Evolutionary conservation across 2,888 invertebrate species (phyloP).

Genomic region (Ornithoptera priamus): DNA sequence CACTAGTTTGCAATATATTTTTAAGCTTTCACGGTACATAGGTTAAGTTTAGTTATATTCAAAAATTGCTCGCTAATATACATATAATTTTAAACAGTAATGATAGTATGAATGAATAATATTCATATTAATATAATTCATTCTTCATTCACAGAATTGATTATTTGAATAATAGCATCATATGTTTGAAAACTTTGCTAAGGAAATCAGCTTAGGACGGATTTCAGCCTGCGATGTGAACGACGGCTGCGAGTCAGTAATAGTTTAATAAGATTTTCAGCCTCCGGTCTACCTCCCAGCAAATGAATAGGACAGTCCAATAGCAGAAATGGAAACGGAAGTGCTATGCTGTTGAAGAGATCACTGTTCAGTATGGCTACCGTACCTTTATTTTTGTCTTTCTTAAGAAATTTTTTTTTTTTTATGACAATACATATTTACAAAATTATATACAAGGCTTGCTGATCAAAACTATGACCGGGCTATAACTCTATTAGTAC

Average conservation of each 20-base stretch:
- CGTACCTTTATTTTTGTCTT: too few species aligned
- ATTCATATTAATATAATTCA: background rate
- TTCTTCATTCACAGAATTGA: background rate
- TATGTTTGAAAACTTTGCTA: background rate
- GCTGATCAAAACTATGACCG: too few species aligned
- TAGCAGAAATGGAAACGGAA: background rate
- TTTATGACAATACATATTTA: too few species aligned
- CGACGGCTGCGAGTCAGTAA: background rate
- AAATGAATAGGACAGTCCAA: too few species aligned
- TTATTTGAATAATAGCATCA: background rate
- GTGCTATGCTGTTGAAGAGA: too few species aligned
- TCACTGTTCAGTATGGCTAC: too few species aligned
- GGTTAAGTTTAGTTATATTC: background rate
- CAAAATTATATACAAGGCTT: too few species aligned
- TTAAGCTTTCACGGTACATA: background rate
- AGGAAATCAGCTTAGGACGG: slow-evolving; percentile 14
- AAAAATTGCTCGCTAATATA: background rate
- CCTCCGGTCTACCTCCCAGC: background rate
- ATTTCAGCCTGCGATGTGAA: background rate
- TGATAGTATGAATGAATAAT: background rate
- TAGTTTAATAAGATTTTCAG: background rate
- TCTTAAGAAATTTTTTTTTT: too few species aligned
- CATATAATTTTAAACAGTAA: background rate
- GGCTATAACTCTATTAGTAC: too few species aligned
- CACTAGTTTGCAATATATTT: background rate